Conservation (phyloP, 2,113 vertebrate species). For the Elephantulus edwardii region DNA sequence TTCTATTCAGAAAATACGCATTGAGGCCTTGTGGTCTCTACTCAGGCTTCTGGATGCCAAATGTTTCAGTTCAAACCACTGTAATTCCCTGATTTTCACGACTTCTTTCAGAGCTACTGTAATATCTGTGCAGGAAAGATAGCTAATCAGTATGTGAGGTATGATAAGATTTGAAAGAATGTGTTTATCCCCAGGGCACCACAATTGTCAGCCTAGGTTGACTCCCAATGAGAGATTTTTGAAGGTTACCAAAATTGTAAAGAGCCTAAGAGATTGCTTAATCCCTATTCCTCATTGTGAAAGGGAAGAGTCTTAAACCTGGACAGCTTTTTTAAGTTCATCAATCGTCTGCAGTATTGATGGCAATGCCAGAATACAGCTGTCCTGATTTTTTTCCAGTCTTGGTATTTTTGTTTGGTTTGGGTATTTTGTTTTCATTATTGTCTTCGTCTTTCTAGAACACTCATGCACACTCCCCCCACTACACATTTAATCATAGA, state of each 20-base stretch:
- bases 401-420: neutral
- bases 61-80: neutral
- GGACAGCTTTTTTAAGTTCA: neutral
- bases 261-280: neutral
- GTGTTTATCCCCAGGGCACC: neutral
- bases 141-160: neutral
- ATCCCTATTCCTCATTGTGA: neutral
- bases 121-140: neutral
- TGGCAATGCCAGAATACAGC: too few species aligned
- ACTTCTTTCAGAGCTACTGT: neutral
- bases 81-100: neutral
- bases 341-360: too few species aligned
- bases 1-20: slow-evolving; percentile 26
- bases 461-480: neutral
- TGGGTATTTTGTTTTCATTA: neutral
- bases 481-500: neutral
- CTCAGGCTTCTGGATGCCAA: neutral
- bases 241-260: neutral
- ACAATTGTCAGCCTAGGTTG: neutral
- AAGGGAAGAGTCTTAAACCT: neutral
- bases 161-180: neutral
- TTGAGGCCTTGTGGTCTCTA: neutral
- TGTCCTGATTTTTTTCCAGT: neutral
- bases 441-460: neutral
- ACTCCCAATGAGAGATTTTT: neutral